phyloP scores from a whole-genome alignment of 35 echinoderm and acorn worm genomes.

The Apostichopus japonicus region DNA sequence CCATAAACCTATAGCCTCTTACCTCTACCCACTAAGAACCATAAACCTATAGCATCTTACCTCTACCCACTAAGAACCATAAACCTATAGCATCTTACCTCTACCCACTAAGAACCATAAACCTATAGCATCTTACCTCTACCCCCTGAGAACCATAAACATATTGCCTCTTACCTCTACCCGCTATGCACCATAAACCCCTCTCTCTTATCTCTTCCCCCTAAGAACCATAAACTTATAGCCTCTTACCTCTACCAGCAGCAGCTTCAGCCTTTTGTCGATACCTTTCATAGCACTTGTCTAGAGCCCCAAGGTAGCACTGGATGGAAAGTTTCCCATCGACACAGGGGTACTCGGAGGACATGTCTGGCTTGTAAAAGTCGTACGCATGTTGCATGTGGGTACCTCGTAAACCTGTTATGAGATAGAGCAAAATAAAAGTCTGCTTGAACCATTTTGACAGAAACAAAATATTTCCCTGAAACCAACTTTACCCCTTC shows the following conservation, averaged over 20 bases:
- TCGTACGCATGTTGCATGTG: slow-evolving; percentile 99
- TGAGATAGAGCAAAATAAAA: neutral
- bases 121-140: slow-evolving; percentile 57
- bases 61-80: no score
- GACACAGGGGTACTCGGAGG: slow-evolving; percentile 90
- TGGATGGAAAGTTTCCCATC: slow-evolving; percentile 99
- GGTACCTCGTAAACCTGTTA: slow-evolving; percentile 78
- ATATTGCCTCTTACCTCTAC: no score
- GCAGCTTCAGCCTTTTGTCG: slow-evolving; percentile 68
- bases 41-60: no score
- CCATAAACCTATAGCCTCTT: no score
- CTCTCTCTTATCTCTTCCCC: no score
- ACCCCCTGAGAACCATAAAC: neutral
- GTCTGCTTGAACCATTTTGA: no score
- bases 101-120: neutral
- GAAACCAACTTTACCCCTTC: no score
- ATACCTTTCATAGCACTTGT: slow-evolving; percentile 95
- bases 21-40: no score
- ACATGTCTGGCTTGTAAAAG: slow-evolving; percentile 98
- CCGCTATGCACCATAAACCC: no score
- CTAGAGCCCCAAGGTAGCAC: slow-evolving; percentile 94
- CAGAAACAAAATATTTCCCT: no score
- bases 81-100: neutral
- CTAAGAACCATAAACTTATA: no score
- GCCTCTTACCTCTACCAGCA: slow-evolving; percentile 64